Percentiles rank a stretch among this genome's conserved stretches.
Evolutionary conservation across 2,888 invertebrate genomes (phyloP).

Genomic region (Chesias legatella): DNA sequence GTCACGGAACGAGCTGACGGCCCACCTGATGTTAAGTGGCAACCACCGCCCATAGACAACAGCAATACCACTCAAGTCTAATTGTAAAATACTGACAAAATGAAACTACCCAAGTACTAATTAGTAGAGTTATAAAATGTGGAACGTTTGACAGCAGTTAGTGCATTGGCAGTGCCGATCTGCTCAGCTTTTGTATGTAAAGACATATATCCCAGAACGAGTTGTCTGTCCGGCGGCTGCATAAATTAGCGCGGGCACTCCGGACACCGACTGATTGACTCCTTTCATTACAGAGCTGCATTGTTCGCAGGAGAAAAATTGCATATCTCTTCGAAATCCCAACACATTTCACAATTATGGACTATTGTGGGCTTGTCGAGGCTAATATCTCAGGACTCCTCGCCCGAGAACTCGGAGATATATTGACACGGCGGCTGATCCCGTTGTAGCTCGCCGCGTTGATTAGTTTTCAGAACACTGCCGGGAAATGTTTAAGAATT

Average conservation of each 20-base stretch:
- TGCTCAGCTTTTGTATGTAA: conserved; percentile 54
- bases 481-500: conserved; percentile 60
- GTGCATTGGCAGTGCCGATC: conserved; percentile 32
- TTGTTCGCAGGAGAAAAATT: conserved; percentile 77
- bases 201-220: conserved; percentile 41
- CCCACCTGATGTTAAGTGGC: too few relatives aligned
- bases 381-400: conserved; percentile 65
- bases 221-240: conserved; percentile 38
- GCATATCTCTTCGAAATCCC: conserved; percentile 67
- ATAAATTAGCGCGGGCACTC: conserved; percentile 71
- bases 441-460: conserved; percentile 59
- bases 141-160: conserved; percentile 26
- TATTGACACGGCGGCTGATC: conserved; percentile 59
- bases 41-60: too few relatives aligned
- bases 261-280: conserved; percentile 77
- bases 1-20: too few relatives aligned
- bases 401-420: conserved; percentile 56
- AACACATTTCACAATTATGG: conserved; percentile 81
- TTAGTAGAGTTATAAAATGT: conserved; percentile 13
- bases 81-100: too few relatives aligned
- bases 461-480: conserved; percentile 73
- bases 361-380: conserved; percentile 74
- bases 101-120: conserved; percentile 9
- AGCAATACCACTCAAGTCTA: too few relatives aligned
- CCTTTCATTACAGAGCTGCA: conserved; percentile 74